These are phyloP conservation scores for Phyllotis vaccarum DNA, from an alignment of 2,797 vertebrate species.

Conservation along the genomic window DNA sequence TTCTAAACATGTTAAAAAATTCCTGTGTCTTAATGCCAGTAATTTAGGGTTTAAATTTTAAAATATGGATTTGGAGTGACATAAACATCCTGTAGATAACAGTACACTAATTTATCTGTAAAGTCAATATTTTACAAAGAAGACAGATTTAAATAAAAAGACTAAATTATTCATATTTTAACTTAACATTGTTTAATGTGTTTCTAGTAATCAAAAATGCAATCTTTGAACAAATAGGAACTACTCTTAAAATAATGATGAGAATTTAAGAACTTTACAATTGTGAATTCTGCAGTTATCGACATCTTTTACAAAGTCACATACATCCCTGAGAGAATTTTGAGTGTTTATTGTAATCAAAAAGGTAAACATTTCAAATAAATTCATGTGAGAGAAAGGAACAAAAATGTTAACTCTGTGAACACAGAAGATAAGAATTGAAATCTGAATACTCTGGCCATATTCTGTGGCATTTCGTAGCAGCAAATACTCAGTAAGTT, in stretches of 20 bases:
- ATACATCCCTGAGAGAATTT: background rate
- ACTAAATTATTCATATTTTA: background rate
- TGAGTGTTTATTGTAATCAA: background rate
- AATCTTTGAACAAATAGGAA: no score
- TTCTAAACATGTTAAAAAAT: background rate
- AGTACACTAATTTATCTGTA: background rate
- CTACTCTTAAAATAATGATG: background rate
- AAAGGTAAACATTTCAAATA: background rate
- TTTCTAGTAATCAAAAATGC: background rate
- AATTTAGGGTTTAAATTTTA: background rate
- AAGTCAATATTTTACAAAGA: background rate
- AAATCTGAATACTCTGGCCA: background rate
- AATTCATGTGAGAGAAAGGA: background rate
- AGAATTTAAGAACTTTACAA: background rate
- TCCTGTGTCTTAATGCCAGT: background rate
- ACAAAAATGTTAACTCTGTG: background rate
- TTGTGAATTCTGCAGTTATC: background rate
- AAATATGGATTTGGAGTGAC: background rate
- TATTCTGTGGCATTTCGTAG: background rate
- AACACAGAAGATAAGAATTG: no score
- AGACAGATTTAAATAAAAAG: background rate
- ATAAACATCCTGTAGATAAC: background rate
- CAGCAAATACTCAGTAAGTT: background rate
- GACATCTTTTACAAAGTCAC: background rate
- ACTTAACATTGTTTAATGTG: background rate